Evolutionary conservation across 2,888 invertebrate species (phyloP).

Genomic region (Orthosia incerta): DNA sequence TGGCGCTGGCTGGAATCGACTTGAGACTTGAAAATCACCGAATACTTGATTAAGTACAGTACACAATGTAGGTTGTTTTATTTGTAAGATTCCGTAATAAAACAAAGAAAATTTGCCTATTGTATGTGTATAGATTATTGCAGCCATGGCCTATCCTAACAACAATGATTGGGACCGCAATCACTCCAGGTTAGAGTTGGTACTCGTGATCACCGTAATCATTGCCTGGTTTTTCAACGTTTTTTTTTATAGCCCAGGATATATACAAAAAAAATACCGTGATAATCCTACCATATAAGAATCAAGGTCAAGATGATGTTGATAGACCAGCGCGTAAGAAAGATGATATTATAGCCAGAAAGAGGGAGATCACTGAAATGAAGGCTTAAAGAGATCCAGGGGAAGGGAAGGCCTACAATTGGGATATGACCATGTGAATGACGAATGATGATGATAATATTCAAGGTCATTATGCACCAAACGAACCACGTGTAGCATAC

Average conservation of each 20-base stretch:
- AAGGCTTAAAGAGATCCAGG: background rate
- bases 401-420: background rate
- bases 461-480: background rate
- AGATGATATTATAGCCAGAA: background rate
- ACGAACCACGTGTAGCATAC: slow-evolving; percentile 10
- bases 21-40: slow-evolving; percentile 28
- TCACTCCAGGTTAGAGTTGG: background rate
- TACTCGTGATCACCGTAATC: background rate
- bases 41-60: slow-evolving; percentile 47
- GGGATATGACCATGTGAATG: background rate
- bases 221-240: background rate
- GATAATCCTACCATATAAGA: background rate
- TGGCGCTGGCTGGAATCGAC: slow-evolving; percentile 17
- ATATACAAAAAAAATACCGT: too few species aligned
- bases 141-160: background rate
- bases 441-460: background rate
- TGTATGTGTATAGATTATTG: background rate
- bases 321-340: background rate
- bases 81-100: slow-evolving; percentile 23
- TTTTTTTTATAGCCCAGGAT: background rate
- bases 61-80: slow-evolving; percentile 16
- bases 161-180: background rate
- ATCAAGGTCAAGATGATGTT: background rate
- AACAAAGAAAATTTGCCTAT: slow-evolving; percentile 9
- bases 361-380: background rate